A percentile compares a stretch with the other conserved stretches of the same genome.
Conservation (phyloP, 2,888 invertebrate species). For the Platycnemis pennipes region DNA sequence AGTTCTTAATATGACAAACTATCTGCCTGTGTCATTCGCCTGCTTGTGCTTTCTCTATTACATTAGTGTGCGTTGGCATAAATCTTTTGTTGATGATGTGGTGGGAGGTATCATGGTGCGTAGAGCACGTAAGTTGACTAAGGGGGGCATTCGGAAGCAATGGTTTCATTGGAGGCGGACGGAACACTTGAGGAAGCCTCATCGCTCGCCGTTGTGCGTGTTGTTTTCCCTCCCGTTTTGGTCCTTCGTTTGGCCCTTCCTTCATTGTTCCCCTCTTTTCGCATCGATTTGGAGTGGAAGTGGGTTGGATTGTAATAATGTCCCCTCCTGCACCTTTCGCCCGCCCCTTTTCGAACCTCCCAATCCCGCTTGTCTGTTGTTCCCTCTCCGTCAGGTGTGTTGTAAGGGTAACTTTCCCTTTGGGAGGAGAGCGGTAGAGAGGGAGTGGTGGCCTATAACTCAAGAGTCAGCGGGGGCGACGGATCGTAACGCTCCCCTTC, state of each 20-base stretch:
- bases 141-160: too few relatives aligned
- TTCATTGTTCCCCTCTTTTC: conserved; percentile 57
- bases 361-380: conserved; percentile 13
- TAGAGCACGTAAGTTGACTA: neutral
- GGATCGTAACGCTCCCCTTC: neutral
- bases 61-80: too few relatives aligned
- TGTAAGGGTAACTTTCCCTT: conserved; percentile 55
- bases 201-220: neutral
- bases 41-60: too few relatives aligned
- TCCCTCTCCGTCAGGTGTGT: conserved; percentile 64
- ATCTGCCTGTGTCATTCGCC: too few relatives aligned
- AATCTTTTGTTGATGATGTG: too few relatives aligned
- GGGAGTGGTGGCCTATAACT: conserved; percentile 35
- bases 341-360: neutral
- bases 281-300: conserved; percentile 33
- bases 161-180: neutral
- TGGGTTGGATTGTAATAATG: conserved; percentile 33
- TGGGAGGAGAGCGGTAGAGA: neutral
- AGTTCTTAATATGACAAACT: too few relatives aligned
- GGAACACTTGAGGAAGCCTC: neutral
- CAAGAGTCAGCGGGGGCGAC: conserved; percentile 24
- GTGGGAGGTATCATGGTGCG: too few relatives aligned
- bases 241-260: neutral
- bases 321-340: neutral
- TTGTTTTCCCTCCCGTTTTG: neutral